Base-by-base conservation (phyloP, 2,113 vertebrate genomes). In the Cottus gobio region DNA sequence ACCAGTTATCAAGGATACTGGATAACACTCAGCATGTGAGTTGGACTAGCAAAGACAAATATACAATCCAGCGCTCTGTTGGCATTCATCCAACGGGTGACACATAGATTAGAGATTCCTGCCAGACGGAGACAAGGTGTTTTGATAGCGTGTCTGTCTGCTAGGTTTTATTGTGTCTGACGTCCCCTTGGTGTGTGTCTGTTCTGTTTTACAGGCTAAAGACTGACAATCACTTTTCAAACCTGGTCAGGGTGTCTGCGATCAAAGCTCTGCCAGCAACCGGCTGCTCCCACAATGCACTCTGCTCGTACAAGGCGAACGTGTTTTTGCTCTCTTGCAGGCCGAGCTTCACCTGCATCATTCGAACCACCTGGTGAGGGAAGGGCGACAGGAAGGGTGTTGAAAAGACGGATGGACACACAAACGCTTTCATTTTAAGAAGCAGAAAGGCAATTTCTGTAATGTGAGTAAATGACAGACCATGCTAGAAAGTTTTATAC, bases 241-340 rank as follows among this genome's bases (percentile, higher is more conserved):
- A 99, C 95, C 96, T 97, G 95, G 97, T 97, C 90, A 99, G 95
- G 92, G 97, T 93, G 81, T 99, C 97, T 10, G 97, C 98, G 66
- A 98, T 94, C 89, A 98, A 94, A 50, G 96, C 94, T 76, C 93
- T 79, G 46, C 95, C 95, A n/a, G 94, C 91, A 36, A 97, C 91
- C 0, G 95, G 94, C 91, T 95, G 95, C 94, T 97, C 97, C 92
- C 96, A 95, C 78, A 95, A 88, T 71, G 93, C 93, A 10, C 94
- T 96, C 91, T 97, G 97, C 92, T 99, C 96, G 0, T 96, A 98
- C 88, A 99, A 95, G 0, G 97, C 96, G 70, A 99, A 98, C 0
- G 95, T 94, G 85, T 98, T 97, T 74, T 91, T 96, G 92, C 97
- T 98, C 39, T 95, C 94, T 54, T 96, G 94, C 93, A 99, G 94